Evolutionary conservation across 1,140 invertebrate genomes (phyloP), one percentile per base, ranked within the genome.

Genomic region (Sycophila sp.): DNA sequence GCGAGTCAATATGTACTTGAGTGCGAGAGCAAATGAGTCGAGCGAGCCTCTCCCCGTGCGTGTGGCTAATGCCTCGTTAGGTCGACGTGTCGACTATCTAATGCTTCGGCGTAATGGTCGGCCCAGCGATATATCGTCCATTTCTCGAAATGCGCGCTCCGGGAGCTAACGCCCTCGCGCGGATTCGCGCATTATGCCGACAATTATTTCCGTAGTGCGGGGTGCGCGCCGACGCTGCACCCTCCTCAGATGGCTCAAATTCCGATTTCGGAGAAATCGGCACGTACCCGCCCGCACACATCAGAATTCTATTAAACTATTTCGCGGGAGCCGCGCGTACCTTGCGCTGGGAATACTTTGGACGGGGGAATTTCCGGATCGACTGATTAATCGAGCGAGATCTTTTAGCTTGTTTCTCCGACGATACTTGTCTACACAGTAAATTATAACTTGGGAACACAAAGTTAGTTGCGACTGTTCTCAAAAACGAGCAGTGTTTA

Each of bases 61-160:
- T 77, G 79, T 77, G 82, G 81, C 81, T 85, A 86, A 86, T 85
- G 83, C 83, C n/a, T 85, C 84, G 83, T 85, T 86, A 86, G 85
- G 84, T 83, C 82, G 78, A 83, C 78, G 80, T 82, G 82, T 84
- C 82, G 80, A 84, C 85, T 85, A 83, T 85, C 84, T 85, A 85
- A 86, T 85, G 84, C 82, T 79, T 81, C 77, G 75, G 72, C 75
- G 78, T 85, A 86, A 86, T 85, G 84, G 85, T 76, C 75, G 73
- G 69, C 77, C n/a, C 79, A 77, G 79, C 82, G 78, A 85, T 85
- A 84, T 82, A 86, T 85, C 78, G 81, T 81, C 80, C 78, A 80
- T 82, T 85, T 83, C 82, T 82, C 83, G 79, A 76, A 80, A 79
- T 77, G 79, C 78, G 74, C 75, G 77, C 77, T 78, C 78, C 78